Evolutionary conservation across 2,888 invertebrate genomes (phyloP).

Genomic region (Callyntrura guangdongensis): DNA sequence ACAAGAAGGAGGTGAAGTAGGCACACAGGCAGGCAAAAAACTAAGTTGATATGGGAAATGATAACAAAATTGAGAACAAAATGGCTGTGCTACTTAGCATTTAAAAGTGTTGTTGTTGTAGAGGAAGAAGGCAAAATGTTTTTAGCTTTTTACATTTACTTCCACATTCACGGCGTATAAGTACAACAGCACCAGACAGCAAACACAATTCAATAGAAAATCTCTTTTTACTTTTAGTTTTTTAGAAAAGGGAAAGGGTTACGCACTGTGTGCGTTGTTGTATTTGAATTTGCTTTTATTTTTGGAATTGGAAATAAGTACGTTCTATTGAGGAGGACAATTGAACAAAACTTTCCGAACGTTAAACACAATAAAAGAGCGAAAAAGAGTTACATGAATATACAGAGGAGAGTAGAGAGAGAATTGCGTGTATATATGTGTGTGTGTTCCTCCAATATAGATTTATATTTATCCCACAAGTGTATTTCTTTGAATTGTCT

Average conservation of each 20-base stretch:
- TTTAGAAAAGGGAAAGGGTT: slow-evolving; percentile 56
- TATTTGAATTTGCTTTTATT: slow-evolving; percentile 49
- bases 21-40: slow-evolving; percentile 9
- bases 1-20: background rate
- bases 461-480: slow-evolving; percentile 35
- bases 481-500: slow-evolving; percentile 10
- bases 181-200: no score
- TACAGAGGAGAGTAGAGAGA: background rate
- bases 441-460: background rate
- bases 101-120: slow-evolving; percentile 11
- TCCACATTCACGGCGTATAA: background rate
- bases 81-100: slow-evolving; percentile 60
- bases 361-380: slow-evolving; percentile 36
- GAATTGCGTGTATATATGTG: background rate
- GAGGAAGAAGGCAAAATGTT: slow-evolving; percentile 51
- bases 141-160: slow-evolving; percentile 32
- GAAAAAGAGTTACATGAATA: slow-evolving; percentile 1
- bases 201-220: slow-evolving; percentile 52
- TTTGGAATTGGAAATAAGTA: slow-evolving; percentile 35
- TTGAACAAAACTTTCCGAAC: slow-evolving; percentile 40
- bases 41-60: slow-evolving; percentile 43
- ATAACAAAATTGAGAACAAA: slow-evolving; percentile 72
- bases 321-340: slow-evolving; percentile 41
- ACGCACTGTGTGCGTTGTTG: no score
- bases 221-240: no score